Evolutionary conservation across 2,888 invertebrate species (phyloP).

Genomic region (Eupithecia exiguata): DNA sequence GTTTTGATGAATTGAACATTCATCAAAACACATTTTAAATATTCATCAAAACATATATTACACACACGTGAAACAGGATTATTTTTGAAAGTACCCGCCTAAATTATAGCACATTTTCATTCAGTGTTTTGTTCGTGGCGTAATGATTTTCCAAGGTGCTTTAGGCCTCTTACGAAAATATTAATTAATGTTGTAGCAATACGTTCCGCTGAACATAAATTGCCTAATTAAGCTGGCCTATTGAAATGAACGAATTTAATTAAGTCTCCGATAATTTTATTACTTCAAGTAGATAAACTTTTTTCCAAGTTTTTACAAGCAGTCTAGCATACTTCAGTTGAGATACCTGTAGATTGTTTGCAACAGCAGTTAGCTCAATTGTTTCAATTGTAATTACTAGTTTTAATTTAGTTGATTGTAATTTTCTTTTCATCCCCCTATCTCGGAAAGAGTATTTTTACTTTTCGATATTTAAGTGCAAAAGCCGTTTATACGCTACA

Average conservation of each 20-base stretch:
- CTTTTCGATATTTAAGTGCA: no score
- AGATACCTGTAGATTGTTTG: no score
- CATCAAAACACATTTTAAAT: neutral
- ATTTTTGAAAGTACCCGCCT: neutral
- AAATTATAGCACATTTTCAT: constrained; percentile 13
- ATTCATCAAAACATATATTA: no score
- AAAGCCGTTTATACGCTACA: no score
- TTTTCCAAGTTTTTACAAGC: constrained; percentile 27
- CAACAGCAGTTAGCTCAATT: no score
- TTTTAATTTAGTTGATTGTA: no score
- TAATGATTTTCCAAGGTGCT: constrained; percentile 29
- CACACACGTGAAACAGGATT: neutral
- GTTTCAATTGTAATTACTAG: no score
- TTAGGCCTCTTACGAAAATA: constrained; percentile 27
- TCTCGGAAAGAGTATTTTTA: no score
- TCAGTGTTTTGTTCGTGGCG: constrained; percentile 18
- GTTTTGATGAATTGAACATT: no score
- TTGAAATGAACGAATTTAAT: constrained; percentile 36
- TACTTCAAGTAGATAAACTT: constrained; percentile 20
- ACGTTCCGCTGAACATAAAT: constrained; percentile 41
- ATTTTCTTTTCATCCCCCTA: no score
- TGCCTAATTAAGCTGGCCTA: constrained; percentile 39
- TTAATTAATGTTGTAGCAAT: constrained; percentile 37
- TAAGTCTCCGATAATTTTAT: constrained; percentile 32
- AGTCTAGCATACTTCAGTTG: neutral